Percentiles rank a stretch among this genome's conserved stretches.
Evolutionary conservation across 1,140 invertebrate genomes (phyloP).

Genomic region (Episyrphus balteatus): DNA sequence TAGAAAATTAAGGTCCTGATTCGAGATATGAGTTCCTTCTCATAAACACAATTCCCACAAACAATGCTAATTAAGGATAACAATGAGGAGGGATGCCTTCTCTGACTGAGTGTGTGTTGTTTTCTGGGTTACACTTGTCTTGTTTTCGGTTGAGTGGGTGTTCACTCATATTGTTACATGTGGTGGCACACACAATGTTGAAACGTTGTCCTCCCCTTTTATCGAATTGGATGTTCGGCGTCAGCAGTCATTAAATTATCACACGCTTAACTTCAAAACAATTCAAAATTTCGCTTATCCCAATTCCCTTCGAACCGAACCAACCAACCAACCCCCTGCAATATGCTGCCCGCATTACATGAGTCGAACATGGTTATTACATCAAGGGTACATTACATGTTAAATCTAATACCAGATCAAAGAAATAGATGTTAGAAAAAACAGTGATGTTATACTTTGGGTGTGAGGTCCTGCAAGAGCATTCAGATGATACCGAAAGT

Average conservation of each 20-base stretch:
- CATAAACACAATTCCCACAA: no score
- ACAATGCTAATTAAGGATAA: no score
- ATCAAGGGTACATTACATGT: constrained; percentile 12
- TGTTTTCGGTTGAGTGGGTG: no score
- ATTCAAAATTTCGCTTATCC: constrained; percentile 27
- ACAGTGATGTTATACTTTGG: background rate
- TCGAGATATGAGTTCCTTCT: no score
- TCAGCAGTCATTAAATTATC: constrained; percentile 36
- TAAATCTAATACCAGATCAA: no score
- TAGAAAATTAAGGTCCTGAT: no score
- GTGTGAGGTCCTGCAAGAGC: background rate
- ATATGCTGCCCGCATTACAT: constrained; percentile 29
- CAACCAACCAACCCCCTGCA: background rate
- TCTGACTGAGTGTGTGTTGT: no score
- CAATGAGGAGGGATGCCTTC: no score
- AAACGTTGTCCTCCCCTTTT: no score
- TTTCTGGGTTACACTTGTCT: no score
- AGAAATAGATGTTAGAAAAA: constrained; percentile 7
- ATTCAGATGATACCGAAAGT: background rate
- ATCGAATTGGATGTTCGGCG: constrained; percentile 10
- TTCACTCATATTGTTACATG: no score
- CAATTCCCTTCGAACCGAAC: constrained; percentile 3
- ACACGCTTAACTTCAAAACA: constrained; percentile 37
- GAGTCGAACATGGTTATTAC: constrained; percentile 36
- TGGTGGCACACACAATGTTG: no score